Evolutionary conservation across 2,797 vertebrate species (phyloP).

Genomic region (Phrynocephalus vlangalii): DNA sequence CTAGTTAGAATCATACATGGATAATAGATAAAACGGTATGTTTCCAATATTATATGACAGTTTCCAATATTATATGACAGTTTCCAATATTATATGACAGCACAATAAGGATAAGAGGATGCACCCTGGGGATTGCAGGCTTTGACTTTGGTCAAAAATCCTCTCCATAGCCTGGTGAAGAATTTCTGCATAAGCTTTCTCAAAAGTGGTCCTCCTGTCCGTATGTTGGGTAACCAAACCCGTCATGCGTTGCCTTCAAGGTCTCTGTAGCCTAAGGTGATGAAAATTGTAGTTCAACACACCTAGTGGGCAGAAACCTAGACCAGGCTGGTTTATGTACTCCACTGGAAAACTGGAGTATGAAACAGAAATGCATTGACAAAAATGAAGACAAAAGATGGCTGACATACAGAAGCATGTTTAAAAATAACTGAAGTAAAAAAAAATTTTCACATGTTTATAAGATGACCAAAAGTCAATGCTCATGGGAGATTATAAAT

Average conservation of each 20-base stretch:
- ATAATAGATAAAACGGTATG: background rate
- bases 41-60: background rate
- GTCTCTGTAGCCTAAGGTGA: background rate
- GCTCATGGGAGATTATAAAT: too few relatives aligned
- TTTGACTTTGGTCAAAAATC: background rate
- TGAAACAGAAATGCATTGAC: background rate
- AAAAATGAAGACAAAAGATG: background rate
- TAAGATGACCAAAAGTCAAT: too few relatives aligned
- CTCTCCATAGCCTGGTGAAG: background rate
- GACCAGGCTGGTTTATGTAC: background rate
- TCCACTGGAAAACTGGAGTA: slow-evolving; percentile 6
- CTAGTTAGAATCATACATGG: background rate
- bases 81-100: background rate
- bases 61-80: background rate
- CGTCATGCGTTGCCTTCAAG: background rate
- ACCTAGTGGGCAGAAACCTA: background rate
- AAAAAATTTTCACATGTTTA: too few relatives aligned
- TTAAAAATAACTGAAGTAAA: too few relatives aligned
- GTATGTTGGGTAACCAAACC: background rate
- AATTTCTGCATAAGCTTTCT: background rate
- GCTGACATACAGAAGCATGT: too few relatives aligned
- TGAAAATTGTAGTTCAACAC: background rate
- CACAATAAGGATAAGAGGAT: background rate
- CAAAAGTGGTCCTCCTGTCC: background rate
- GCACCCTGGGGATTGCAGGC: background rate